These are phyloP conservation scores for Lepilemur septentrionalis DNA, from an alignment of 2,797 vertebrate genomes.

Conservation along the genomic window DNA sequence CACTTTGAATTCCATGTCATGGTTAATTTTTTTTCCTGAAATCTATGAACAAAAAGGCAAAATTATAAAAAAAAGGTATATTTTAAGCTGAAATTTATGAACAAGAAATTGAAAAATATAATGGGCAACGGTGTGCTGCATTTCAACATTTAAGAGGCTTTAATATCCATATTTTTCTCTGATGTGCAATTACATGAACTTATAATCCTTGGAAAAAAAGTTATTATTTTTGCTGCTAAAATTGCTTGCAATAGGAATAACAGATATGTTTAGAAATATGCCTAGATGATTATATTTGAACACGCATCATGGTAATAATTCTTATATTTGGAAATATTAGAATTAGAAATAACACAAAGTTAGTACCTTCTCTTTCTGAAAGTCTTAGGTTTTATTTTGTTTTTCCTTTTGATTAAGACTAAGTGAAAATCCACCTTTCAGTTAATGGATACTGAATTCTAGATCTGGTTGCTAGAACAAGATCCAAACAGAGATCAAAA, in stretches of 20 bases:
- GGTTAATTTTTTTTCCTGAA: constrained; percentile 63
- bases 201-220: constrained; percentile 64
- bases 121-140: not conserved
- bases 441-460: not conserved
- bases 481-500: not conserved
- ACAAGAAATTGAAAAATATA: constrained; percentile 58
- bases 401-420: constrained; percentile 27
- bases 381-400: not conserved
- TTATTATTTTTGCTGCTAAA: constrained; percentile 62
- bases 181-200: constrained; percentile 60
- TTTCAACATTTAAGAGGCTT: constrained; percentile 56
- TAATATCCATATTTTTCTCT: constrained; percentile 54
- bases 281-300: constrained; percentile 51
- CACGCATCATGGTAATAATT: constrained; percentile 56
- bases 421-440: not conserved
- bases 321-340: constrained; percentile 39
- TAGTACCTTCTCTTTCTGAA: constrained; percentile 1
- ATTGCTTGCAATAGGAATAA: constrained; percentile 60
- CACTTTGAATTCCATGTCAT: constrained; percentile 36
- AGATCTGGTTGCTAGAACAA: not conserved
- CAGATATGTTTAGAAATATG: constrained; percentile 56
- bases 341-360: constrained; percentile 37
- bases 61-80: not conserved
- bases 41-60: constrained; percentile 45
- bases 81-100: constrained; percentile 53